A percentile compares a stretch with the other conserved stretches of the same genome.
phyloP scores from a whole-genome alignment of 2,888 invertebrate genomes.

The Exephanes ischioxanthus region DNA sequence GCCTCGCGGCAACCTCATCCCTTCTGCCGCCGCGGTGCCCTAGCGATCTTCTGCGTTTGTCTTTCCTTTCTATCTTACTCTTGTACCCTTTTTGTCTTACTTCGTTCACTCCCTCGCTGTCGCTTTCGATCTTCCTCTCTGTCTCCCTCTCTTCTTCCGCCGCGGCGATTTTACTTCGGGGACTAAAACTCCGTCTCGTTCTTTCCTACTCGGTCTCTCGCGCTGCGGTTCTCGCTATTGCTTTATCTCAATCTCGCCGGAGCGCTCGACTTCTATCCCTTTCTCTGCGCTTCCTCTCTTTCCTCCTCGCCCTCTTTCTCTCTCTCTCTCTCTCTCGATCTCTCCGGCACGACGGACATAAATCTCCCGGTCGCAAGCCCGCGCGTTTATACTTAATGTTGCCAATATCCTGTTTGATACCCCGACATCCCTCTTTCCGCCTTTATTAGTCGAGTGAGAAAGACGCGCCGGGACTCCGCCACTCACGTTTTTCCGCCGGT shows the following conservation, averaged over 20 bases:
- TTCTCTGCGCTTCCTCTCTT: constrained; percentile 67
- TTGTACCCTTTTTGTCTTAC: constrained; percentile 40
- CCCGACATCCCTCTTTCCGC: constrained; percentile 67
- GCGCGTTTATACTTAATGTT: constrained; percentile 81
- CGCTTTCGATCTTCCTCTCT: constrained; percentile 69
- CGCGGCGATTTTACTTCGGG: constrained; percentile 41
- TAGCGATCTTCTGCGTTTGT: constrained; percentile 61
- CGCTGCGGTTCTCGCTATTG: constrained; percentile 39
- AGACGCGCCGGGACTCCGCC: neutral
- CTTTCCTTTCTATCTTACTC: constrained; percentile 54
- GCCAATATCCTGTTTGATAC: constrained; percentile 81
- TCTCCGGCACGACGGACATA: constrained; percentile 75
- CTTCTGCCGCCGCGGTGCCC: constrained; percentile 71
- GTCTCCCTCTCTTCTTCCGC: constrained; percentile 47
- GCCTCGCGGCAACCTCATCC: constrained; percentile 83
- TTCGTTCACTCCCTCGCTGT: constrained; percentile 30
- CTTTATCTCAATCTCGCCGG: constrained; percentile 56
- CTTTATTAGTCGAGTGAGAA: constrained; percentile 69
- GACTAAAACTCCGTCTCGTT: constrained; percentile 53
- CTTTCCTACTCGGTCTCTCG: constrained; percentile 50
- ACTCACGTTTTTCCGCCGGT: constrained; percentile 50
- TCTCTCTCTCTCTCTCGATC: constrained; percentile 71
- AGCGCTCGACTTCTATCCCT: constrained; percentile 27
- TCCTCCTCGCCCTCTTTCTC: constrained; percentile 70
- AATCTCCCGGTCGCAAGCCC: constrained; percentile 77